Evolutionary conservation across 2,113 vertebrate species (phyloP).

Genomic region (Heptranchias perlo): DNA sequence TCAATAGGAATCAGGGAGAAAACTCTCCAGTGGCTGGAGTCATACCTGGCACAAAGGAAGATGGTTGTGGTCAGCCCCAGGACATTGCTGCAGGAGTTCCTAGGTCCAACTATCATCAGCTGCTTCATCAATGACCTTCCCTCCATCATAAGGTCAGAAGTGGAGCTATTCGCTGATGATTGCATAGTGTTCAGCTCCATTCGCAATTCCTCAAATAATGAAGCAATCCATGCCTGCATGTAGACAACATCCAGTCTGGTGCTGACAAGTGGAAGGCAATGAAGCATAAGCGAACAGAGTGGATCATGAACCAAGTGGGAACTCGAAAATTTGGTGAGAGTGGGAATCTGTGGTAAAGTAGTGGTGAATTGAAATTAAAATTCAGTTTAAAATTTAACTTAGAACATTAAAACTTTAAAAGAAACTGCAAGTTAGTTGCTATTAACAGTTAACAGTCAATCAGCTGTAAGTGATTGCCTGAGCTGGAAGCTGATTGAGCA

Average conservation of each 20-base stretch:
- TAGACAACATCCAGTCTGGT: background rate
- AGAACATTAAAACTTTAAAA: too few relatives aligned
- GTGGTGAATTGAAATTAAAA: too few relatives aligned
- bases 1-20: background rate
- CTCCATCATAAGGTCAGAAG: background rate
- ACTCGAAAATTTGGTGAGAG: too few relatives aligned
- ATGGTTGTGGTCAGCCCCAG: background rate
- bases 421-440: too few relatives aligned
- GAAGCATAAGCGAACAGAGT: too few relatives aligned
- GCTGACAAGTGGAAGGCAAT: background rate
- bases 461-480: too few relatives aligned
- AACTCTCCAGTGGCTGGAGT: background rate
- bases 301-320: too few relatives aligned
- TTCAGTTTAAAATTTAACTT: too few relatives aligned
- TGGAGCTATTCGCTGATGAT: background rate
- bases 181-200: background rate
- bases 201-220: background rate
- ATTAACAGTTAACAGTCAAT: too few relatives aligned
- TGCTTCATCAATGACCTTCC: background rate
- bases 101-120: background rate
- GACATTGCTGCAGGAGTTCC: background rate
- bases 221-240: background rate
- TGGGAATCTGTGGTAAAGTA: too few relatives aligned
- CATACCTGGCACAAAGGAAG: background rate
- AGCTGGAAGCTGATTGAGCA: too few relatives aligned